Conservation (phyloP, 1,140 invertebrate species). For the Matsumurasca onukii region DNA sequence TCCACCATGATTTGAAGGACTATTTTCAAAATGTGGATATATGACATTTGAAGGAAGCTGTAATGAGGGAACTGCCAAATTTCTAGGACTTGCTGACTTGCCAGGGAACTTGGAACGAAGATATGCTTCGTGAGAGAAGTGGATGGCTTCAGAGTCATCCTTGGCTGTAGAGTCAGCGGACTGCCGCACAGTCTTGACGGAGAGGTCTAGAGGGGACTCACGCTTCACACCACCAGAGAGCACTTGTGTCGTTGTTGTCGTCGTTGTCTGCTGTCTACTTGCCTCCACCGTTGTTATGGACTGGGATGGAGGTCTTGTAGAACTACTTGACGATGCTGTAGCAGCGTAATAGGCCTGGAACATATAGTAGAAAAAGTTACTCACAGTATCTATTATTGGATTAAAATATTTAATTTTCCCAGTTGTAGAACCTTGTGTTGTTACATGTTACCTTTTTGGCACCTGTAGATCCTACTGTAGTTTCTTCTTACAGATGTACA, state of each 20-base stretch:
- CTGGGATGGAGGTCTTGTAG: constrained; percentile 27
- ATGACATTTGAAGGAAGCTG: constrained; percentile 37
- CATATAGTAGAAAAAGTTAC: too few relatives aligned
- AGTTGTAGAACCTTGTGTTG: too few relatives aligned
- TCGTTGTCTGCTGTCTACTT: constrained; percentile 10
- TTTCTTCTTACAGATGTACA: too few relatives aligned
- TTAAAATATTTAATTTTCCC: too few relatives aligned
- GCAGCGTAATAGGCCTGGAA: constrained; percentile 29
- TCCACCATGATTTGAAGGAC: constrained; percentile 31
- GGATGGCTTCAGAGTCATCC: constrained; percentile 42
- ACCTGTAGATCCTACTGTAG: too few relatives aligned
- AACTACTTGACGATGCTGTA: constrained; percentile 20
- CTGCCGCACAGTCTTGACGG: constrained; percentile 81
- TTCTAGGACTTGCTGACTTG: constrained; percentile 16
- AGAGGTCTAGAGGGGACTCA: constrained; percentile 79
- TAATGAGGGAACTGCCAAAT: constrained; percentile 36
- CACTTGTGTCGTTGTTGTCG: constrained; percentile 28
- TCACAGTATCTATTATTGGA: too few relatives aligned
- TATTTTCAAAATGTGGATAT: constrained; percentile 43
- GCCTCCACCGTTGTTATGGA: constrained; percentile 13
- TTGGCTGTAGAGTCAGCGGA: constrained; percentile 79
- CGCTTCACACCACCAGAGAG: constrained; percentile 52
- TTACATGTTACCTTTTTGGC: too few relatives aligned
- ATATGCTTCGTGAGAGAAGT: constrained; percentile 27
- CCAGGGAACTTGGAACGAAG: constrained; percentile 9